Evolutionary conservation across 2,797 vertebrate species (phyloP), one percentile per base, ranked within the genome.

Genomic region (Acomys russatus): DNA sequence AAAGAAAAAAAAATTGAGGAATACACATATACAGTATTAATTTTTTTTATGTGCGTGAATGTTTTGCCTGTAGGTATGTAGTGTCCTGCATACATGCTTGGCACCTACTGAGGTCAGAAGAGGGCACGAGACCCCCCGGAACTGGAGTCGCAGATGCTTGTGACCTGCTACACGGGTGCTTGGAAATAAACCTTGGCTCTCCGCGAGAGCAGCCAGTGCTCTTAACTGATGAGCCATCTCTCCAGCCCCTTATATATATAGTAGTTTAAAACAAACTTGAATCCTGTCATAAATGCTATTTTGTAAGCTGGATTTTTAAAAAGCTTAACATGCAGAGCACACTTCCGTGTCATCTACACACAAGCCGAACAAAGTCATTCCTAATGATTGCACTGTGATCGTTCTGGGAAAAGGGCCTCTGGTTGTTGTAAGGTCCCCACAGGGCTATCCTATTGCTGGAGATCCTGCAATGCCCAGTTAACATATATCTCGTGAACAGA

Each of bases 251-350:
- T 33, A 77, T 22, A 23, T 22, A 23, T 7, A 38, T 0, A 44
- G 64, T 82, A 74, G 80, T 91, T 84, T 68, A 84, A 96, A 94
- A 91, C 33, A 73, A 96, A 92, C 83, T 56, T 12, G 23, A 89
- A 8, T 51, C 3, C 49, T 77, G 38, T 87, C 3, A 2, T 68
- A 68, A 79, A 18, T 74, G 28, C 22, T 71, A 18, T 68, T 93
- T 87, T 87, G 22, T 59, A 84, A 85, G 3, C 56, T 86, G 56
- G 9, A 38, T 35, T 56, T 95, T 63, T 68, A 30, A 12, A 59
- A 35, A 64, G 76, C 11, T 84, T 91, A 77, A 59, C 17, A 66
- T 94, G 59, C 79, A 94, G 49, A 90, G 66, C 64, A 63, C 30
- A 80, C 91, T 86, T 97, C 33, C 17, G 25, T 15, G 66, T 92